These are phyloP conservation scores for Dipus sagitta DNA, from an alignment of 2,797 vertebrate genomes.

Conservation along the genomic window DNA sequence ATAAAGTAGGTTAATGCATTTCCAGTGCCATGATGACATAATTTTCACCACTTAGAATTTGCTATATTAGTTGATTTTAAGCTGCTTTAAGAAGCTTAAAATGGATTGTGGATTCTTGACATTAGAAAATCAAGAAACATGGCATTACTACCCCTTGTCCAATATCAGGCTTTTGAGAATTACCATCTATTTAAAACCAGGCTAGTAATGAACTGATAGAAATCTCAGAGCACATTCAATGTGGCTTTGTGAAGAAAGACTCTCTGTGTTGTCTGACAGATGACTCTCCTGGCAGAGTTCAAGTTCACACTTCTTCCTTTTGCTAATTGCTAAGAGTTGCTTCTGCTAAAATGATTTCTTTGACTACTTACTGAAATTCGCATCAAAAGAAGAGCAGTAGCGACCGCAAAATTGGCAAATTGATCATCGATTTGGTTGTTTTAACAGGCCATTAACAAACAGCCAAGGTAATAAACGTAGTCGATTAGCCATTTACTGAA, in stretches of 20 bases:
- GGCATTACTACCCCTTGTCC: neutral
- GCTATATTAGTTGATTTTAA: neutral
- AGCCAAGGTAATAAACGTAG: conserved; percentile 51
- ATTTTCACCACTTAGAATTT: neutral
- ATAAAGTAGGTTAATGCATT: neutral
- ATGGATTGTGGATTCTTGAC: neutral
- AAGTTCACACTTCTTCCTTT: neutral
- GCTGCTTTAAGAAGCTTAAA: neutral
- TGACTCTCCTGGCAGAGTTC: neutral
- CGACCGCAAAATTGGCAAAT: conserved; percentile 47
- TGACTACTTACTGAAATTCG: conserved; percentile 40
- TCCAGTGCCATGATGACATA: neutral
- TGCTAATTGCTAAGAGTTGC: conserved; percentile 54
- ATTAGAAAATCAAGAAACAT: neutral
- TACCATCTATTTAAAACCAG: neutral
- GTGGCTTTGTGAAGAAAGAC: neutral
- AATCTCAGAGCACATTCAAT: neutral
- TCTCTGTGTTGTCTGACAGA: neutral
- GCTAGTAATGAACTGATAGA: neutral
- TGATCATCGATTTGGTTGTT: conserved; percentile 71
- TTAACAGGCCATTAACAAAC: conserved; percentile 63
- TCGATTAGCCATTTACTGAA: conserved; percentile 61
- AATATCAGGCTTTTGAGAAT: conserved; percentile 22
- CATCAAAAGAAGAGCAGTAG: conserved; percentile 39
- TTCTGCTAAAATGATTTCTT: conserved; percentile 55